Evolutionary conservation across 2,797 vertebrate genomes (phyloP), one percentile per base, ranked within the genome.

Genomic region (Perodicticus potto): DNA sequence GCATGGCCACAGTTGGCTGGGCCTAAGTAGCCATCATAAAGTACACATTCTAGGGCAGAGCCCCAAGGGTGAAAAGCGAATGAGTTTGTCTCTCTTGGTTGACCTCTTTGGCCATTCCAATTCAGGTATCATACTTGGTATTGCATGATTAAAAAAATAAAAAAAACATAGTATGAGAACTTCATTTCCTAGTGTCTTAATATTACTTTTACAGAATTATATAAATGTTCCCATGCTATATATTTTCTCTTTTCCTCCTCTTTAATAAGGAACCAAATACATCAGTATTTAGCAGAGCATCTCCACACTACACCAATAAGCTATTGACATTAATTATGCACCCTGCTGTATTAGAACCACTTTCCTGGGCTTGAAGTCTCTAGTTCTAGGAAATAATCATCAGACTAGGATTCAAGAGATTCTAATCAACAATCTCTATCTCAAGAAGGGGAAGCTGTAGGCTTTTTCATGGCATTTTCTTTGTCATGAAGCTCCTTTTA

Each of bases 171-270:
- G 27, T n/a, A 86, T 49, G n/a, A 23, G 77, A 90, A 81, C 53
- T 77, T 80, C 76, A 72, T 57, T 25, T 74, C 34, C n/a, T 78
- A 19, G 10, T 87, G 80, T 84, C 37, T 77, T 94, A 88, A 43
- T 61, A 82, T 37, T 82, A 82, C 43, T 94, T 91, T 82, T 94
- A 32, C 34, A 91, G 67, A 88, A 85, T 45, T 57, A 37, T 22
- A 53, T 17, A 7, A 91, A 86, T 14, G 6, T 29, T 53, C 84
- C 19, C 12, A 45, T 89, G 73, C 45, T 65, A 89, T 49, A 32
- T 40, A 4, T 73, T 23, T 70, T 40, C 43, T 32, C 22, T 37
- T 43, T 80, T 37, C 37, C n/a, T 49, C n/a, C 49, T 69, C n/a
- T 59, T 78, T 78, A 89, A 78, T 34, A 25, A 95, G 34, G 13